Percentiles rank a stretch among this genome's conserved stretches.
Conservation (phyloP, 2,888 invertebrate species). For the Drosophila mayaguana region DNA sequence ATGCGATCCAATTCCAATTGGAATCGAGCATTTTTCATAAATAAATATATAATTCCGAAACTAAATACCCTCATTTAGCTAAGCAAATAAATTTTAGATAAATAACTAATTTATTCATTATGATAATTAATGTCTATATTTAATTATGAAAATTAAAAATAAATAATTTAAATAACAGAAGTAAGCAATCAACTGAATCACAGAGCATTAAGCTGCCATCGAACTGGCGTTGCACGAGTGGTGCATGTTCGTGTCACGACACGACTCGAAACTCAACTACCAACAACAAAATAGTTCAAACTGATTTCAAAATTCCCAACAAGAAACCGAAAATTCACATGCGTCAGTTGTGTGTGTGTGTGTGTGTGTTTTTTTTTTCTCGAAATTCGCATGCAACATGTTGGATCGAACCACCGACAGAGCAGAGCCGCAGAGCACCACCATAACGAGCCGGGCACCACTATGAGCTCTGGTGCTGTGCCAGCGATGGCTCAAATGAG, state of each 20-base stretch:
- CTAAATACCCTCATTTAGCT: too few species aligned
- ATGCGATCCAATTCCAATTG: too few species aligned
- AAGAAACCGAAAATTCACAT: slow-evolving; percentile 15
- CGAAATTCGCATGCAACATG: slow-evolving; percentile 48
- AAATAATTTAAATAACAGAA: too few species aligned
- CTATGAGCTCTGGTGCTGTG: slow-evolving; percentile 30
- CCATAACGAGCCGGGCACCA: slow-evolving; percentile 15
- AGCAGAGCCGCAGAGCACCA: slow-evolving; percentile 7
- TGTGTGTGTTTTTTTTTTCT: slow-evolving; percentile 20
- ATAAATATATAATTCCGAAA: too few species aligned
- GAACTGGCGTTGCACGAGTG: not conserved
- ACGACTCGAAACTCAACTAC: not conserved
- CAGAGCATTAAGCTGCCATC: not conserved
- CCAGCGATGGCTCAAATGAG: slow-evolving; percentile 61
- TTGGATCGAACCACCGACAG: slow-evolving; percentile 51
- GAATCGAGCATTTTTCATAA: too few species aligned
- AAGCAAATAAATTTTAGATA: too few species aligned
- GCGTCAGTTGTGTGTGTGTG: slow-evolving; percentile 12
- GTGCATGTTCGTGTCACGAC: slow-evolving; percentile 3
- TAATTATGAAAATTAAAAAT: too few species aligned
- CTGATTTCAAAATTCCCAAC: slow-evolving; percentile 11
- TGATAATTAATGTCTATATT: too few species aligned
- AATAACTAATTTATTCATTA: too few species aligned
- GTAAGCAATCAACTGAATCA: not conserved
- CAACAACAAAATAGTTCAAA: not conserved